Evolutionary conservation across 1,140 invertebrate species (phyloP).

Genomic region (Diachasma alloeum): DNA sequence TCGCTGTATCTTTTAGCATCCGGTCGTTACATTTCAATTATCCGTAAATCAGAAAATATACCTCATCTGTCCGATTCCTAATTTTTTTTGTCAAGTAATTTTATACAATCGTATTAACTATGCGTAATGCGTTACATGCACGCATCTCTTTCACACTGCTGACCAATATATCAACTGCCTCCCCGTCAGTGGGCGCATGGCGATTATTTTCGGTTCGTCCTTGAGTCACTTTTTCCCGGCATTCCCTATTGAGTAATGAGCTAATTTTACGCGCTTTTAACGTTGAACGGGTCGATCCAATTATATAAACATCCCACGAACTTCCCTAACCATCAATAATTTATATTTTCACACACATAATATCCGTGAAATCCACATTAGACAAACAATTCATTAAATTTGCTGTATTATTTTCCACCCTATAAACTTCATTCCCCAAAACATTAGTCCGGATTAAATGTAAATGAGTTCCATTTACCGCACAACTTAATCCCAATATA

Average conservation of each 20-base stretch:
- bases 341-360: neutral
- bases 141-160: neutral
- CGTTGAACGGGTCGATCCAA: neutral
- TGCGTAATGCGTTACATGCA: too few species aligned
- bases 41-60: conserved; percentile 19
- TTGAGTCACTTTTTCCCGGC: conserved; percentile 43
- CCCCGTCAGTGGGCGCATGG: conserved; percentile 18
- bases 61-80: neutral
- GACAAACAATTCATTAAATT: neutral
- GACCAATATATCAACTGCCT: neutral
- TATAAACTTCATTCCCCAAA: neutral
- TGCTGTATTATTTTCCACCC: neutral
- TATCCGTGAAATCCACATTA: neutral
- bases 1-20: conserved; percentile 24
- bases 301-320: neutral
- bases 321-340: neutral
- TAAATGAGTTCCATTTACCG: neutral
- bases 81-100: neutral
- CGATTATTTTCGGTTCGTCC: conserved; percentile 43
- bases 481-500: neutral
- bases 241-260: conserved; percentile 52
- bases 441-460: neutral
- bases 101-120: neutral
- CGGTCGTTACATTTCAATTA: conserved; percentile 32
- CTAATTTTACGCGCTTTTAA: conserved; percentile 49